A percentile compares a stretch with the other conserved stretches of the same genome.
Evolutionary conservation across 2,113 vertebrate species (phyloP).

Genomic region (Rhinolophus ferrumequinum): DNA sequence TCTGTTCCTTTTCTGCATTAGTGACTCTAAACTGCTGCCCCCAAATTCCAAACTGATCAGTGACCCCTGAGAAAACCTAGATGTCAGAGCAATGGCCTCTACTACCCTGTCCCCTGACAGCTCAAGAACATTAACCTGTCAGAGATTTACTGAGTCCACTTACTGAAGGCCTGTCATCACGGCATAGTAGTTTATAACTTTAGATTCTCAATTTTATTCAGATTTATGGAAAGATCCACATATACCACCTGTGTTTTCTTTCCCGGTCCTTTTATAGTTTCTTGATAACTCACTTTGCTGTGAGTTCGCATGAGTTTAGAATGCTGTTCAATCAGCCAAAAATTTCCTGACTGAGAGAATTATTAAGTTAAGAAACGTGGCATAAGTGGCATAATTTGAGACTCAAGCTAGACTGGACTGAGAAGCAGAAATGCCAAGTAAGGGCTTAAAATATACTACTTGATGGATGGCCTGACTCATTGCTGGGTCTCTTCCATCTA

Average conservation of each 20-base stretch:
- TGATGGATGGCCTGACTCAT: constrained; percentile 49
- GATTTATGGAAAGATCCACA: not conserved
- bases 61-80: not conserved
- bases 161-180: not conserved
- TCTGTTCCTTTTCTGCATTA: not conserved
- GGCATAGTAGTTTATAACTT: not conserved
- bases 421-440: constrained; percentile 59
- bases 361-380: constrained; percentile 64
- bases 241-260: not conserved
- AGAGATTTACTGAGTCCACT: not conserved
- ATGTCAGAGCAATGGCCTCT: not conserved
- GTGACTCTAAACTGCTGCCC: not conserved
- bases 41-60: not conserved
- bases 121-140: not conserved
- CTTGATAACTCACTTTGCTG: not conserved
- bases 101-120: not conserved
- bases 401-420: constrained; percentile 13
- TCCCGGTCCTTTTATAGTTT: not conserved
- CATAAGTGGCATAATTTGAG: constrained; percentile 46
- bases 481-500: constrained; percentile 46
- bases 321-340: constrained; percentile 36
- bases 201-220: not conserved
- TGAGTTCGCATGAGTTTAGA: not conserved
- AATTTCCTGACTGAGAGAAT: constrained; percentile 55
- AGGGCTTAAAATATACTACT: constrained; percentile 41